Conservation (phyloP, 1,140 invertebrate genomes). For the Zaprionus taronus region DNA sequence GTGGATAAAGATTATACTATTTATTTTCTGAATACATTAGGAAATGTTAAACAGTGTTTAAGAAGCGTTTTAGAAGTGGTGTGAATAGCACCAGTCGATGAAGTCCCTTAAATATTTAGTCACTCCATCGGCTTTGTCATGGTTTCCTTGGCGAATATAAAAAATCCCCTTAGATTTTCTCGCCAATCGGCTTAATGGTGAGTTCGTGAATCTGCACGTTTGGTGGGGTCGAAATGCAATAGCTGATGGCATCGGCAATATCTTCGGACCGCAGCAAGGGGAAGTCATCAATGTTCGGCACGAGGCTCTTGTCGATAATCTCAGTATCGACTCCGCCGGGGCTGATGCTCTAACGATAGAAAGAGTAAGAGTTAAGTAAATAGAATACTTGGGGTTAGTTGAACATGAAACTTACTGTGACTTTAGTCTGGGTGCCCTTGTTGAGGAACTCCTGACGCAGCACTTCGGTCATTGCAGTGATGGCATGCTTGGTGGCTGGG, state of each 20-base stretch:
- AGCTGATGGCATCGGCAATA: constrained; percentile 86
- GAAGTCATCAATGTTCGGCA: neutral
- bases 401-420: constrained; percentile 82
- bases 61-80: neutral
- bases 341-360: constrained; percentile 1
- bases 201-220: constrained; percentile 54
- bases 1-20: neutral
- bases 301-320: neutral
- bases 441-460: constrained; percentile 87
- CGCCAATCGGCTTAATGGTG: constrained; percentile 52
- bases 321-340: constrained; percentile 12
- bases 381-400: neutral
- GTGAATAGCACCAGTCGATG: neutral
- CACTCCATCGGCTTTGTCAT: neutral
- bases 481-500: constrained; percentile 88
- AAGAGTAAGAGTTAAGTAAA: neutral
- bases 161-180: constrained; percentile 28
- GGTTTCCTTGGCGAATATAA: neutral
- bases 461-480: constrained; percentile 87
- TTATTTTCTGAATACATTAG: neutral
- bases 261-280: constrained; percentile 82
- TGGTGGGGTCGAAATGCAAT: constrained; percentile 84
- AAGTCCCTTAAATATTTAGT: neutral
- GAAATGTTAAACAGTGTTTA: neutral
- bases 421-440: constrained; percentile 86